Evolutionary conservation across 2,797 vertebrate genomes (phyloP).

Genomic region (Acridotheres tristis): DNA sequence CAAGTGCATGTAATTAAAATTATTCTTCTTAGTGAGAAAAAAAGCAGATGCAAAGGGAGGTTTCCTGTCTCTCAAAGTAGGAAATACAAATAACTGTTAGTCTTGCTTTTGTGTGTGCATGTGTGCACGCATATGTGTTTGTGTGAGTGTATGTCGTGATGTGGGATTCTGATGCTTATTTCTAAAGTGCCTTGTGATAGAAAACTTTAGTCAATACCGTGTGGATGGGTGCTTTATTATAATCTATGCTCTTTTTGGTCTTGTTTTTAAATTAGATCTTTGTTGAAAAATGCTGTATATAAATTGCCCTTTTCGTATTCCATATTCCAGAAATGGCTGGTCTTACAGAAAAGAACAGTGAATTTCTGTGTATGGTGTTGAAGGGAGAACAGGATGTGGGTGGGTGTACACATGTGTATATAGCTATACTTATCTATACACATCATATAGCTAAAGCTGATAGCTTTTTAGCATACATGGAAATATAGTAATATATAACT

Average conservation of each 20-base stretch:
- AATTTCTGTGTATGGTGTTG: neutral
- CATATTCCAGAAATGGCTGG: conserved; percentile 10
- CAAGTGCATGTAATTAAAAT: conserved; percentile 70
- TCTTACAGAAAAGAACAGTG: conserved; percentile 29
- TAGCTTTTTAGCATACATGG: neutral
- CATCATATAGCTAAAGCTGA: neutral
- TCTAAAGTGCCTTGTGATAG: conserved; percentile 19
- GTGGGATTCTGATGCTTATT: neutral
- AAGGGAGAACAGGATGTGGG: conserved; percentile 33
- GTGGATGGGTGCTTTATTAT: neutral
- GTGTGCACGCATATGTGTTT: neutral
- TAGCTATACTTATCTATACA: neutral
- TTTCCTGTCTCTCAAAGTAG: conserved; percentile 65
- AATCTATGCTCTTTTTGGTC: neutral
- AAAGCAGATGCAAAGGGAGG: conserved; percentile 64
- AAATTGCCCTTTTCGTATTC: neutral
- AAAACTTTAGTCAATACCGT: neutral
- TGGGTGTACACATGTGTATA: neutral
- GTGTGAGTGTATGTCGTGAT: neutral
- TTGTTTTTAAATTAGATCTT: conserved; percentile 28
- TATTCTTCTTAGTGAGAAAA: conserved; percentile 64
- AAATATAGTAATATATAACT: neutral
- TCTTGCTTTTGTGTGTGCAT: conserved; percentile 42
- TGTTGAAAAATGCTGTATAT: neutral
- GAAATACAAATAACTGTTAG: conserved; percentile 64